A percentile compares a stretch with the other conserved stretches of the same genome.
phyloP scores from a whole-genome alignment of 2,888 invertebrate species.

The Trichopoda pennipes region DNA sequence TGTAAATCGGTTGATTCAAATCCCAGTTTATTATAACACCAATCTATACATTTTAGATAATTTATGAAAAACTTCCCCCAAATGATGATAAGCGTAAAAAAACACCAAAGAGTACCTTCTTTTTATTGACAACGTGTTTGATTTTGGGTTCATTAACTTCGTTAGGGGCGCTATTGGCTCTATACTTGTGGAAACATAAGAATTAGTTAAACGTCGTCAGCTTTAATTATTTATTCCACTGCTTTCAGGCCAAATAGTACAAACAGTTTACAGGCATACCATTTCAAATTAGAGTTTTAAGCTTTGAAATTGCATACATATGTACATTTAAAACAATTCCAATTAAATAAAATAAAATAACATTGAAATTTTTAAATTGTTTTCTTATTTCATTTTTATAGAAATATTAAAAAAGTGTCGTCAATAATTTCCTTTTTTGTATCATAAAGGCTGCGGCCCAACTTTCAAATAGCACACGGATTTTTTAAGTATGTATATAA shows the following conservation, averaged over 20 bases:
- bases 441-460: no score
- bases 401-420: no score
- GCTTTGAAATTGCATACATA: slow-evolving; percentile 36
- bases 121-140: slow-evolving; percentile 36
- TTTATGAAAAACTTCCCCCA: no score
- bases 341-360: not conserved
- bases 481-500: no score
- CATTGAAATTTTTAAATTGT: no score
- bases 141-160: slow-evolving; percentile 51
- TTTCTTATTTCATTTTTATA: no score
- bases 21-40: no score
- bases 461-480: no score
- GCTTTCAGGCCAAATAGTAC: slow-evolving; percentile 48
- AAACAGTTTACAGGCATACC: slow-evolving; percentile 45
- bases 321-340: slow-evolving; percentile 4
- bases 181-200: slow-evolving; percentile 54
- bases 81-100: no score
- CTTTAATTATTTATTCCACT: slow-evolving; percentile 13
- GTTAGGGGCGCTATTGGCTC: slow-evolving; percentile 46
- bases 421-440: no score
- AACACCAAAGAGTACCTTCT: not conserved
- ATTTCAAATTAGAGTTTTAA: slow-evolving; percentile 41
- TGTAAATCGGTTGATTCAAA: not conserved
- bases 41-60: not conserved
- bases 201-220: slow-evolving; percentile 42